phyloP scores from a whole-genome alignment of 2,888 invertebrate genomes.

The Oscheius sp. region DNA sequence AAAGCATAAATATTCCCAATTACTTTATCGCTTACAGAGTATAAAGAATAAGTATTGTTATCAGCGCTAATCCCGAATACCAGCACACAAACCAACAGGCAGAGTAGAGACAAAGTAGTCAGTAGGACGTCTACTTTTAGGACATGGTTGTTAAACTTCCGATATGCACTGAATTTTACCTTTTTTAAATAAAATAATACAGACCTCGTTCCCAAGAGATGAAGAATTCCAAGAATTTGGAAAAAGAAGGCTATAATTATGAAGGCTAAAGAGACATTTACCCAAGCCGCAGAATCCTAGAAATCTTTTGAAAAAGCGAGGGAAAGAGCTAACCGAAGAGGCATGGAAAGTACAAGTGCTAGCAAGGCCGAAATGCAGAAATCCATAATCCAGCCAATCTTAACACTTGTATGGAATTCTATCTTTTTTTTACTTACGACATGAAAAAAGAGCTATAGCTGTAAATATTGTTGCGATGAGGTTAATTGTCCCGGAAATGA shows the following conservation, averaged over 20 bases:
- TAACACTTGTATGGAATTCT: background rate
- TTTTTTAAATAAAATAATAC: background rate
- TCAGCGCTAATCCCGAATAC: background rate
- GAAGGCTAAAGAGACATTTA: constrained; percentile 1
- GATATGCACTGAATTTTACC: background rate
- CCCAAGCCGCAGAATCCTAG: background rate
- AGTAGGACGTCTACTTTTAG: constrained; percentile 8
- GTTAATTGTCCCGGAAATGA: background rate
- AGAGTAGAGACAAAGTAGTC: background rate
- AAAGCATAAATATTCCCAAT: no score
- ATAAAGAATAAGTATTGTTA: background rate
- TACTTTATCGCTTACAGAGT: background rate
- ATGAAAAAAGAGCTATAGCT: constrained; percentile 8
- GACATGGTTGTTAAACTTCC: constrained; percentile 1
- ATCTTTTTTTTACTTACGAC: constrained; percentile 10
- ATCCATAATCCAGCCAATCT: background rate
- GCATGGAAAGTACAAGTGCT: background rate
- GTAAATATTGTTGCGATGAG: constrained; percentile 11
- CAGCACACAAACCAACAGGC: background rate
- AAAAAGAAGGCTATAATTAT: constrained; percentile 15
- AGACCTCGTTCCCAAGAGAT: constrained; percentile 5
- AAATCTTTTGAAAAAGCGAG: background rate
- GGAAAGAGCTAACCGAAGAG: no score
- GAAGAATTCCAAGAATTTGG: background rate
- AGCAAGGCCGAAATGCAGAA: background rate